These are phyloP conservation scores for Drosophila putrida DNA, from an alignment of 2,888 invertebrate genomes.

Conservation along the genomic window DNA sequence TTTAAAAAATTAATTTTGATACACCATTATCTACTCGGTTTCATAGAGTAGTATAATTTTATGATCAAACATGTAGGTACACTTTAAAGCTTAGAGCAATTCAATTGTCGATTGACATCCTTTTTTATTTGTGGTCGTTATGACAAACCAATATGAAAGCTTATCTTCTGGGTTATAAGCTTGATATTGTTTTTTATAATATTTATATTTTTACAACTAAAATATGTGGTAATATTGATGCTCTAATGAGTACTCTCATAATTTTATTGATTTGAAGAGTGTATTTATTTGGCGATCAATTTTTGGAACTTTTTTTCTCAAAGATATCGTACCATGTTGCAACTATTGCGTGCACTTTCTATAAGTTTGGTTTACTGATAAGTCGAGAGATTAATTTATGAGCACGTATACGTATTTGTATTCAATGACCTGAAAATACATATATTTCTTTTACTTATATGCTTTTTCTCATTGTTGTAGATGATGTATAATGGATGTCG, in stretches of 20 bases:
- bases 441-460: conserved; percentile 35
- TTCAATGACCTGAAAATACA: conserved; percentile 51
- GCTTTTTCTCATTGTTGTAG: conserved; percentile 34
- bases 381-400: conserved; percentile 44
- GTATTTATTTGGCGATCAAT: neutral
- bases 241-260: neutral
- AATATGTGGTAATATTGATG: neutral
- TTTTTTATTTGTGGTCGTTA: no score
- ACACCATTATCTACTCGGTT: conserved; percentile 18
- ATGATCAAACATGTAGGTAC: neutral
- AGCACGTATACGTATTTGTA: conserved; percentile 25
- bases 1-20: conserved; percentile 40
- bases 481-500: conserved; percentile 35
- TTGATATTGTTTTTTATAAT: no score
- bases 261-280: conserved; percentile 7
- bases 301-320: conserved; percentile 2
- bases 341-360: conserved; percentile 57
- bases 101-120: neutral
- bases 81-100: neutral
- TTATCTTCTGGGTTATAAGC: neutral
- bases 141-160: no score
- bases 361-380: conserved; percentile 35
- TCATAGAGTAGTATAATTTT: neutral
- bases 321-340: conserved; percentile 17
- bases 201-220: no score